These are phyloP conservation scores for Dolichoris vasculosae DNA, from an alignment of 1,140 invertebrate genomes.

Conservation along the genomic window DNA sequence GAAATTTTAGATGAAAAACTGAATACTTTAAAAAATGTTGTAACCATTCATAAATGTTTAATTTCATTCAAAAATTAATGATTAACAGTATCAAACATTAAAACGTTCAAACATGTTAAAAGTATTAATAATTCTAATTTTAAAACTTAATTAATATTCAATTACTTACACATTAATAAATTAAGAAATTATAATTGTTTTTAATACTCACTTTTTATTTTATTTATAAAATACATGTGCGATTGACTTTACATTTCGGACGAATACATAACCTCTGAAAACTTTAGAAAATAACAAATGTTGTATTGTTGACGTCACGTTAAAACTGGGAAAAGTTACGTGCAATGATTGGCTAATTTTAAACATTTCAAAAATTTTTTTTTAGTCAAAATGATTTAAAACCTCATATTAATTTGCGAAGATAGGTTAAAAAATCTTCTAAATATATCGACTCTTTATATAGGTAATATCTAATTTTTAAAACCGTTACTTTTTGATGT, in stretches of 20 bases:
- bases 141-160: not conserved
- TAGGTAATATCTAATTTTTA: too few species aligned
- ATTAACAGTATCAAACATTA: not conserved
- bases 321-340: not conserved
- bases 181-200: too few species aligned
- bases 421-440: too few species aligned
- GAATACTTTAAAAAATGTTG: not conserved
- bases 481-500: too few species aligned
- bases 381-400: too few species aligned
- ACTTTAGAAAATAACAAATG: conserved; percentile 29
- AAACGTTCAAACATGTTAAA: not conserved
- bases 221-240: not conserved
- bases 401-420: too few species aligned
- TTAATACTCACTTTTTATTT: conserved; percentile 10
- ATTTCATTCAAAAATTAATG: not conserved
- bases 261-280: conserved; percentile 19
- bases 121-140: not conserved
- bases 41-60: not conserved
- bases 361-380: not conserved
- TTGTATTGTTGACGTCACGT: conserved; percentile 41
- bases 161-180: not conserved
- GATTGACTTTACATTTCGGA: conserved; percentile 37
- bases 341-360: not conserved
- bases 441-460: too few species aligned
- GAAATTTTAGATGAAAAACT: conserved; percentile 78